A percentile compares a stretch with the other conserved stretches of the same genome.
Evolutionary conservation across 2,888 invertebrate species (phyloP).

Genomic region (Cryptocheilus praepositus): DNA sequence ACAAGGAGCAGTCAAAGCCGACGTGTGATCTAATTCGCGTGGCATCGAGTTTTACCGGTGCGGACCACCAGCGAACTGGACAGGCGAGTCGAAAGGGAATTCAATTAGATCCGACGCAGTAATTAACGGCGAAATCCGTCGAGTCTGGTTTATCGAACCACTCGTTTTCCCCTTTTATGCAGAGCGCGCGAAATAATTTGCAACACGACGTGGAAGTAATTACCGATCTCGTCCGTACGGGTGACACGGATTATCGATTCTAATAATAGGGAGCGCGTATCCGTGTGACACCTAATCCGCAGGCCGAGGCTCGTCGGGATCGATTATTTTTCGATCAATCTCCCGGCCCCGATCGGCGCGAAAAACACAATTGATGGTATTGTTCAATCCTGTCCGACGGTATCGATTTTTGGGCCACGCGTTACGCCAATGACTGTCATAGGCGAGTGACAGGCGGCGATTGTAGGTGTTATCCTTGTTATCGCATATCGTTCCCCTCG

Average conservation of each 20-base stretch:
- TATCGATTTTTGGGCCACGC: slow-evolving; percentile 13
- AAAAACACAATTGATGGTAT: no score
- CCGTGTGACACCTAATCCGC: no score
- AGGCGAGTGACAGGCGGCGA: no score
- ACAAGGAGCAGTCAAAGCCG: slow-evolving; percentile 1
- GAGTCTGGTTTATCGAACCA: not conserved
- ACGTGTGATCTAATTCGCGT: slow-evolving; percentile 7
- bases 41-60: slow-evolving; percentile 13
- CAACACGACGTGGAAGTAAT: no score
- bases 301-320: no score
- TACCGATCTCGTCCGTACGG: no score
- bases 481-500: slow-evolving; percentile 10
- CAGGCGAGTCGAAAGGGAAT: slow-evolving; percentile 42
- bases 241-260: no score
- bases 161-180: not conserved
- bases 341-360: no score
- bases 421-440: slow-evolving; percentile 17
- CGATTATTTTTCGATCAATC: no score
- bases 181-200: not conserved
- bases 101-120: slow-evolving; percentile 25
- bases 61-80: slow-evolving; percentile 41
- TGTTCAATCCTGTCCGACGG: no score
- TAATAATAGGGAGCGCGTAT: no score
- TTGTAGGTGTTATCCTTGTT: no score
- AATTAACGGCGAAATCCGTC: slow-evolving; percentile 27